phyloP scores from a whole-genome alignment of 1,140 invertebrate genomes.

The Aphidius gifuensis region DNA sequence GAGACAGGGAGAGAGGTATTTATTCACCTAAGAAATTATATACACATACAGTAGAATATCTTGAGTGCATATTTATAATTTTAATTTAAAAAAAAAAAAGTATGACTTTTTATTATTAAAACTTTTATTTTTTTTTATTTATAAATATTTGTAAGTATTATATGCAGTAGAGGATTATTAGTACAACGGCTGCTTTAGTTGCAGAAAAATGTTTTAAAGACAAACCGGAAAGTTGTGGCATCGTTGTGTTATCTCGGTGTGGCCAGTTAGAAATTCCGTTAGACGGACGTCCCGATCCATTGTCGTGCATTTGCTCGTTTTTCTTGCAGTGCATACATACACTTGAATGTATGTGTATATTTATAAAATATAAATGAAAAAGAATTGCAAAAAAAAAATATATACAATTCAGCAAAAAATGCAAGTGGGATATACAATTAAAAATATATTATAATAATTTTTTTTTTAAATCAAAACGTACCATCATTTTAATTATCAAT shows the following conservation, averaged over 20 bases:
- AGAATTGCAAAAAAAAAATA: neutral
- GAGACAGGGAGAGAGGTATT: neutral
- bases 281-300: constrained; percentile 45
- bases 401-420: no score
- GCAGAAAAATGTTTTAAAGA: neutral
- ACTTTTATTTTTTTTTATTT: neutral
- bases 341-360: neutral
- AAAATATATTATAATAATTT: no score
- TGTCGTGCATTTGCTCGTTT: constrained; percentile 31
- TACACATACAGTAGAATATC: no score
- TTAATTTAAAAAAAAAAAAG: no score
- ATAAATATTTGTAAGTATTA: neutral
- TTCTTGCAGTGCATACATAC: constrained; percentile 1
- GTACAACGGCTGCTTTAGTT: constrained; percentile 32
- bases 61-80: no score
- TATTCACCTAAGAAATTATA: neutral
- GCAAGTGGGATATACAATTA: no score
- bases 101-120: neutral
- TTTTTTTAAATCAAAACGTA: constrained; percentile 33
- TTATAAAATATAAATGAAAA: constrained; percentile 2
- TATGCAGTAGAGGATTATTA: constrained; percentile 33
- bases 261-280: constrained; percentile 47
- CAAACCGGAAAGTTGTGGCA: constrained; percentile 2
- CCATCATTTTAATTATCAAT: constrained; percentile 50
- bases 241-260: constrained; percentile 34